Evolutionary conservation across 2,888 invertebrate species (phyloP).

Genomic region (Protophormia terraenovae): DNA sequence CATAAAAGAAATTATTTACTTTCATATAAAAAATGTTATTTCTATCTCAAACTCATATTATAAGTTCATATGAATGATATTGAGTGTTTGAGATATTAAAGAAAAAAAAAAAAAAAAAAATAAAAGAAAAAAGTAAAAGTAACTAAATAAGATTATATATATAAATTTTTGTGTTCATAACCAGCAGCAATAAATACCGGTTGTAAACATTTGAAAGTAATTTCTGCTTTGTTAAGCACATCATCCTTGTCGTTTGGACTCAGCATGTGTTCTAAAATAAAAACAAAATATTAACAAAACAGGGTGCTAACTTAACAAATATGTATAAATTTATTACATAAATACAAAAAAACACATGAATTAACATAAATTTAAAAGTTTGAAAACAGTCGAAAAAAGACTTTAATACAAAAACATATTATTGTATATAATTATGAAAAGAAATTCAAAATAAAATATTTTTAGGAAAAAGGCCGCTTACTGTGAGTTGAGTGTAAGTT

Average conservation of each 20-base stretch:
- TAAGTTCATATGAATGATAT: no score
- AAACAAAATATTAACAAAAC: background rate
- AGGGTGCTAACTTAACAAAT: background rate
- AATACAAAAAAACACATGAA: background rate
- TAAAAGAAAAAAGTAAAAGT: background rate
- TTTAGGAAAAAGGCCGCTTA: conserved; percentile 5
- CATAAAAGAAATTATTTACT: no score
- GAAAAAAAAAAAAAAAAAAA: no score
- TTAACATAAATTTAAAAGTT: no score
- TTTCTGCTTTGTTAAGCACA: conserved; percentile 46
- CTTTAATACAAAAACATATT: no score
- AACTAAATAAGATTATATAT: background rate
- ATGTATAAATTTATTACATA: background rate
- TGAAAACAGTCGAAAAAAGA: background rate
- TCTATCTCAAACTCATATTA: no score
- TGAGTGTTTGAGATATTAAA: no score
- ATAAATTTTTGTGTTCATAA: background rate
- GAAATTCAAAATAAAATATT: background rate
- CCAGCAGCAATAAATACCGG: conserved; percentile 1
- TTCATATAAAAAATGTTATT: no score
- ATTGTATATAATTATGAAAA: background rate
- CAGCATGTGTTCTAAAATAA: conserved; percentile 17
- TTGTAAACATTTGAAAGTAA: conserved; percentile 26
- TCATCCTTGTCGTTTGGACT: conserved; percentile 3
- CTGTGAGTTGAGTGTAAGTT: conserved; percentile 30